Base-by-base conservation (phyloP, 2,888 invertebrate genomes). In the Acleris literana region DNA sequence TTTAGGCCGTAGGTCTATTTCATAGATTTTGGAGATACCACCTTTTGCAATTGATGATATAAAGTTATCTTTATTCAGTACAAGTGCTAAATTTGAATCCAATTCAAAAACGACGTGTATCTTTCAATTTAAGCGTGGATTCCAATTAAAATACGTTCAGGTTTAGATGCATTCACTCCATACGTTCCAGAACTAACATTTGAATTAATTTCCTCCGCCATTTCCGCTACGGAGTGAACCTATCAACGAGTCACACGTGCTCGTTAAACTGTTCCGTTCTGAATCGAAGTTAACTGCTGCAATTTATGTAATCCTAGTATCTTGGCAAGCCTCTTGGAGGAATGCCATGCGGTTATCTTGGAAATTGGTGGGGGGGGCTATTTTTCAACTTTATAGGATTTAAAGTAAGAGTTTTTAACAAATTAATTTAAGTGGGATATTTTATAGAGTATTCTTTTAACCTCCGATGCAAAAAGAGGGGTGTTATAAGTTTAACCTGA, bases 261-360 rank as follows among this genome's bases (percentile, higher is more conserved):
- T 49, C 48, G 59, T 60, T 64, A 60, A 39, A 53, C 39, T 29
- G 44, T 58, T 59, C 20, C 64, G 53, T 58, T 64, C 52, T 5
- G 39, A 53, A 53, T 64, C 58, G 48, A 64, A 64, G 43, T 65
- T 60, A 55, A 59, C 54, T 59, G 57, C 22, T 64, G 55, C 64
- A 60, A 65, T 60, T 65, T 65, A 65, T 65, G 44, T 55, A 7
- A 11, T 49, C 44, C 60, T 64, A 29, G 64, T 64, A 64, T 60
- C 43, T 64, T 53, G 48, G 54, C 43, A 29, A 17, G 59, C 52
- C 48, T 60, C 17, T 60, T 65, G 60, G 64, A 60, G 55, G 18
- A 13, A 6, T 55, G 64, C 64, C 64, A 65, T 51, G 39, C 60
- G 58, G 20, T 60, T 55, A 64, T 59, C 54, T 17, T 16, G 33